These are phyloP conservation scores for Tadarida brasiliensis DNA, from an alignment of 2,797 vertebrate species.

Conservation along the genomic window DNA sequence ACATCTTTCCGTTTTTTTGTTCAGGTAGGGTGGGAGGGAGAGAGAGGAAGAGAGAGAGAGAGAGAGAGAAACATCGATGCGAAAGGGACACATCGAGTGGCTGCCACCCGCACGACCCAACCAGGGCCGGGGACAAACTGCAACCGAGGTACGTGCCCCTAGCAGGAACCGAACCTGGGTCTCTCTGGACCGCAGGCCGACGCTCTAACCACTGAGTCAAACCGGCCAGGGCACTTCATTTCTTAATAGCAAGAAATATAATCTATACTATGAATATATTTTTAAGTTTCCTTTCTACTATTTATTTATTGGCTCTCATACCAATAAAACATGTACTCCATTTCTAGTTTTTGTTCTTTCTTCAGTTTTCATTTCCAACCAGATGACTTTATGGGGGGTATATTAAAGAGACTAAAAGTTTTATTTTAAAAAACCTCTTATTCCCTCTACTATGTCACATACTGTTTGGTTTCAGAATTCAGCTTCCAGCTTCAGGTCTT, in stretches of 20 bases:
- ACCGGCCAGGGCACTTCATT: background rate
- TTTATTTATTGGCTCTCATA: background rate
- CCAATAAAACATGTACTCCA: background rate
- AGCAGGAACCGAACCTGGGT: no score
- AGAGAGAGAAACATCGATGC: no score
- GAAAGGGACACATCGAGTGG: no score
- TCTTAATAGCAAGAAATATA: background rate
- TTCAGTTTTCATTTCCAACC: conserved; percentile 1
- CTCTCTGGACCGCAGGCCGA: no score
- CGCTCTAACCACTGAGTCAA: no score
- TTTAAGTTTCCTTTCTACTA: background rate
- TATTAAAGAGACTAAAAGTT: background rate
- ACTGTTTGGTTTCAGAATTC: background rate
- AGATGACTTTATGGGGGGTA: background rate
- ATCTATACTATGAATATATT: background rate
- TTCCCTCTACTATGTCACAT: background rate
- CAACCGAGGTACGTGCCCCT: no score
- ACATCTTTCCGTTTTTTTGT: no score
- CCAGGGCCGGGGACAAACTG: no score
- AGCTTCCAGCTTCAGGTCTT: background rate
- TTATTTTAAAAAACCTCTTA: background rate
- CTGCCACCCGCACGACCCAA: no score
- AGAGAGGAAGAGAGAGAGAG: no score
- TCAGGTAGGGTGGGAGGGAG: no score
- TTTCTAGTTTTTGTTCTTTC: conserved; percentile 16